These are phyloP conservation scores for Aramus guarauna DNA, from an alignment of 2,113 vertebrate genomes.

Conservation along the genomic window DNA sequence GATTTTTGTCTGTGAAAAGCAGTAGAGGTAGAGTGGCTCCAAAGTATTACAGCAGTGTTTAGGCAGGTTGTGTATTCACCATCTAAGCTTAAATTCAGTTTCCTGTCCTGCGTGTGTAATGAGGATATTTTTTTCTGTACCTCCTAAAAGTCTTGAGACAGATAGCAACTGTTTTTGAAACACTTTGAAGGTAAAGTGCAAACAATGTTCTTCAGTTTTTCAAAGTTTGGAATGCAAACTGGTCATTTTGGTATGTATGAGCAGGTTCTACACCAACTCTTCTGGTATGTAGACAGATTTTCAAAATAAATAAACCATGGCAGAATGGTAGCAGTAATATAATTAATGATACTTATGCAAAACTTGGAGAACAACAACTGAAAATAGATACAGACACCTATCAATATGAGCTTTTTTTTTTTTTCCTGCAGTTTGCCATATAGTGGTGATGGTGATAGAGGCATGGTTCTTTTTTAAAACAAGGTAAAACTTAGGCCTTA, in stretches of 20 bases:
- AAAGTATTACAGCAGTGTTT: neutral
- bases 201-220: neutral
- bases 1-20: neutral
- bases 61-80: neutral
- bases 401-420: fast-evolving
- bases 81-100: neutral
- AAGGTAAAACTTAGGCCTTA: neutral
- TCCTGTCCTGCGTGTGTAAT: neutral
- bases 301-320: neutral
- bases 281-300: neutral
- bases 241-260: neutral
- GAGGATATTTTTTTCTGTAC: neutral
- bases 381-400: neutral
- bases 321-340: neutral
- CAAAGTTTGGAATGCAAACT: neutral
- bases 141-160: neutral
- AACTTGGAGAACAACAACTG: neutral
- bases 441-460: neutral
- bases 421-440: neutral
- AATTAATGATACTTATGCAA: neutral
- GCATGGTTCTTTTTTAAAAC: neutral
- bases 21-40: neutral
- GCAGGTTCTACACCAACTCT: neutral
- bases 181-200: neutral
- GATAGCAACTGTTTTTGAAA: neutral